Conservation (phyloP, 1,140 invertebrate genomes). For the Spodoptera litura region DNA sequence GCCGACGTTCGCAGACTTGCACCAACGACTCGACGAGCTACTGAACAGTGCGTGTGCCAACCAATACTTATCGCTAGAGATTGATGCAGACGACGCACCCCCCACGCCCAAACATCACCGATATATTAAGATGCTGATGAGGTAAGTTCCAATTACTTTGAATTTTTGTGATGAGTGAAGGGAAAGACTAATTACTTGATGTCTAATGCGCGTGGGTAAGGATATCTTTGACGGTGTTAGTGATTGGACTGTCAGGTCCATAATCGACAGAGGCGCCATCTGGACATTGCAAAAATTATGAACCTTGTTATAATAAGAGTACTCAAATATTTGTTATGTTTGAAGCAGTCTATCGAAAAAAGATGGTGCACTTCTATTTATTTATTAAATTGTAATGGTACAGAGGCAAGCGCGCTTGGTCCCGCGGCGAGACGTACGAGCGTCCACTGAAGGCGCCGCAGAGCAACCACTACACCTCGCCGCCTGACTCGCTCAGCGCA, state of each 20-base stretch:
- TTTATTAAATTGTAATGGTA: too few species aligned
- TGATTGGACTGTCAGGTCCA: too few species aligned
- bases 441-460: conserved; percentile 56
- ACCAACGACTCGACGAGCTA: conserved; percentile 88
- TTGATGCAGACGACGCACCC: conserved; percentile 53
- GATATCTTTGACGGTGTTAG: too few species aligned
- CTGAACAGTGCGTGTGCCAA: conserved; percentile 85
- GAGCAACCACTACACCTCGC: conserved; percentile 70
- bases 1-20: conserved; percentile 91
- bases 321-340: too few species aligned
- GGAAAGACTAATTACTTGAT: too few species aligned
- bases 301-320: too few species aligned
- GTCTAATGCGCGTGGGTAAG: too few species aligned
- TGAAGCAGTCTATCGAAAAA: too few species aligned
- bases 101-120: conserved; percentile 50
- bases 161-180: too few species aligned
- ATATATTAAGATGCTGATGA: conserved; percentile 65
- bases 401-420: conserved; percentile 65
- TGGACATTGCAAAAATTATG: too few species aligned
- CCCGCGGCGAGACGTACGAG: conserved; percentile 64
- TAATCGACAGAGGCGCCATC: too few species aligned
- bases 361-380: too few species aligned
- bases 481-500: conserved; percentile 48
- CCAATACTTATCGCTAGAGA: conserved; percentile 83
- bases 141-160: conserved; percentile 46